Evolutionary conservation across 2,888 invertebrate genomes (phyloP), one percentile per base, ranked within the genome.

Genomic region (Punctoribates punctum): DNA sequence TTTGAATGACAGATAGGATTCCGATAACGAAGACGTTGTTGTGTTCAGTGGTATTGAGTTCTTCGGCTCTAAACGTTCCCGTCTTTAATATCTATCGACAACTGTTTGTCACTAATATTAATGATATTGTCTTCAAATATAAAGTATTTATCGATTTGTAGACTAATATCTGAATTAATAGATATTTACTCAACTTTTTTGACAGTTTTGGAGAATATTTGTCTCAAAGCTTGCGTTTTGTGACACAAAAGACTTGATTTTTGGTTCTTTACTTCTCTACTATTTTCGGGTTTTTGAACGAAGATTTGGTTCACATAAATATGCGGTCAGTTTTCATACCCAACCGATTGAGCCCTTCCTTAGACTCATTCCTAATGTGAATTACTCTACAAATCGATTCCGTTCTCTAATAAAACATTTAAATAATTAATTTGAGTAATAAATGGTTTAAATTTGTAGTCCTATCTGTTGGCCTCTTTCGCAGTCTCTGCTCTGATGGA

Each of bases 231-330:
- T 85, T 42, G 85, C 85, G 2, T 87, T 86, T 81, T 81, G 86
- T 48, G 86, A 87, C 78, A 83, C 86, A 1, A 87, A 87, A 81
- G 86, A 87, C 80, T 80, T 87, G 48, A 82, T 87, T 34, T 85
- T 86, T 79, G 86, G 86, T 48, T 84, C 84, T 25, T 81, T 87
- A 46, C 83, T 87, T 27, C 83, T 87, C 73, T 87, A 86, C 81
- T 86, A 86, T 80, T 86, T 86, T 80, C 82, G 86, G 78, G 83
- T 87, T 77, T 86, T 87, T 83, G 87, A 87, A 81, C 82, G 86
- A 78, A 81, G 86, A 77, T 86, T 85, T 83, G 87, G 87, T 17
- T 86, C 86, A 25, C 83, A 83, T 77, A 86, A 86, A 81, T 87
- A 86, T 82, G 83, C 84, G 48, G 84, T 84, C 80, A 81, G 83